Evolutionary conservation across 2,888 invertebrate genomes (phyloP).

Genomic region (Gymnoscelis rufifasciata): DNA sequence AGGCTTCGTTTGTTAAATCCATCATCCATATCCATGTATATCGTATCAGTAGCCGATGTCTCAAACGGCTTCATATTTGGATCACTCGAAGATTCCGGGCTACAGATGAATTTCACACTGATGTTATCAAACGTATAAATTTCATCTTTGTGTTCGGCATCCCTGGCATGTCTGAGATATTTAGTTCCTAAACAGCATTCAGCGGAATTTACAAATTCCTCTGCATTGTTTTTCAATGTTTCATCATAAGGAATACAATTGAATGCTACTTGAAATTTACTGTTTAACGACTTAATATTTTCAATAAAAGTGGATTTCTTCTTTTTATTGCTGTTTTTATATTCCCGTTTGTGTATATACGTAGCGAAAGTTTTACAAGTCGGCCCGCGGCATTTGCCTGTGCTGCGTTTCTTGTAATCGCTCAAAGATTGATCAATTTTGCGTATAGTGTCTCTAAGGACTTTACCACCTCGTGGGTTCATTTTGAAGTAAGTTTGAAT

Average conservation of each 20-base stretch:
- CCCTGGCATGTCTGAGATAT: slow-evolving; percentile 7
- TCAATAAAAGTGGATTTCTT: not conserved
- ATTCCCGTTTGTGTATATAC: slow-evolving; percentile 47
- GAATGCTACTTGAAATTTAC: slow-evolving; percentile 2
- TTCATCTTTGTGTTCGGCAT: slow-evolving; percentile 29
- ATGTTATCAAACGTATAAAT: slow-evolving; percentile 56
- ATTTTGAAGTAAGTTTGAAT: slow-evolving; percentile 63
- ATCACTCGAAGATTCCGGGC: slow-evolving; percentile 27
- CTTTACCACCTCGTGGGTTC: slow-evolving; percentile 59
- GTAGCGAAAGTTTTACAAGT: slow-evolving; percentile 49
- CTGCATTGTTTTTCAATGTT: slow-evolving; percentile 32
- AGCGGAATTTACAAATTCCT: slow-evolving; percentile 30
- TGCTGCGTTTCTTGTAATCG: slow-evolving; percentile 58
- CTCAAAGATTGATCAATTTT: slow-evolving; percentile 49
- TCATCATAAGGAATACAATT: slow-evolving; percentile 25
- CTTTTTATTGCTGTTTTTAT: slow-evolving; percentile 11
- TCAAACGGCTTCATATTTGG: not conserved
- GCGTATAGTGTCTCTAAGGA: slow-evolving; percentile 51
- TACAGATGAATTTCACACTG: slow-evolving; percentile 58
- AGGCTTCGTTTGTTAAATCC: slow-evolving; percentile 31
- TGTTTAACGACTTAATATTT: slow-evolving; percentile 9
- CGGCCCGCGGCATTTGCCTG: slow-evolving; percentile 55
- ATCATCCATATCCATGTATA: slow-evolving; percentile 1
- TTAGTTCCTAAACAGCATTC: slow-evolving; percentile 32
- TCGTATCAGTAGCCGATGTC: not conserved